phyloP scores from a whole-genome alignment of 2,797 vertebrate species.

The Bovichtus variegatus region DNA sequence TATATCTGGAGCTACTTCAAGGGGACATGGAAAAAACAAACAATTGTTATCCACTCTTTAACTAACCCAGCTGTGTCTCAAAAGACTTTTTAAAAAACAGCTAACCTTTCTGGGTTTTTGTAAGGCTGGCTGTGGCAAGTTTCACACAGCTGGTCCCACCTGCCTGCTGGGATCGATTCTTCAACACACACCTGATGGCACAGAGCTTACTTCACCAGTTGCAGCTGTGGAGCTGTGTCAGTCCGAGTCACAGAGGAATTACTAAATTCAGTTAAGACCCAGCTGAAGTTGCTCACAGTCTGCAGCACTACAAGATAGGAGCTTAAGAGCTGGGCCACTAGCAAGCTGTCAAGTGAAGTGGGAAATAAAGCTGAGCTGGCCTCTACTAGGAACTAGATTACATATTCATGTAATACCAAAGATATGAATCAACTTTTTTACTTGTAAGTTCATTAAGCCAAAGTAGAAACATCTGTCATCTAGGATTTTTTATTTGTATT shows the following conservation, averaged over 20 bases:
- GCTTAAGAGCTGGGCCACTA: conserved; percentile 33
- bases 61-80: conserved; percentile 8
- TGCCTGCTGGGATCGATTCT: conserved; percentile 47
- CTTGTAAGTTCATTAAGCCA: neutral
- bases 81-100: neutral
- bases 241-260: conserved; percentile 53
- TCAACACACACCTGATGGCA: conserved; percentile 47
- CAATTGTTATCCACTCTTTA: neutral
- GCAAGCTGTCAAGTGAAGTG: conserved; percentile 39
- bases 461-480: conserved; percentile 12
- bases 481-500: conserved; percentile 14
- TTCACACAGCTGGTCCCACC: conserved; percentile 49
- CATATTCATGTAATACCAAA: conserved; percentile 23
- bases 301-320: conserved; percentile 17
- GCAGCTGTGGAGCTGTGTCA: conserved; percentile 42
- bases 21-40: neutral
- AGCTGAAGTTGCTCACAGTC: conserved; percentile 35
- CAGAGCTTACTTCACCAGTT: conserved; percentile 31
- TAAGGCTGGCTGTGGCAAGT: conserved; percentile 6
- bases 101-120: no score
- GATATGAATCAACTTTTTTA: conserved; percentile 14
- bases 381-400: conserved; percentile 29
- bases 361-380: conserved; percentile 35
- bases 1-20: no score
- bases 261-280: conserved; percentile 58